Base-by-base conservation (phyloP, 2,888 invertebrate species). In the Calliopum simillimum region DNA sequence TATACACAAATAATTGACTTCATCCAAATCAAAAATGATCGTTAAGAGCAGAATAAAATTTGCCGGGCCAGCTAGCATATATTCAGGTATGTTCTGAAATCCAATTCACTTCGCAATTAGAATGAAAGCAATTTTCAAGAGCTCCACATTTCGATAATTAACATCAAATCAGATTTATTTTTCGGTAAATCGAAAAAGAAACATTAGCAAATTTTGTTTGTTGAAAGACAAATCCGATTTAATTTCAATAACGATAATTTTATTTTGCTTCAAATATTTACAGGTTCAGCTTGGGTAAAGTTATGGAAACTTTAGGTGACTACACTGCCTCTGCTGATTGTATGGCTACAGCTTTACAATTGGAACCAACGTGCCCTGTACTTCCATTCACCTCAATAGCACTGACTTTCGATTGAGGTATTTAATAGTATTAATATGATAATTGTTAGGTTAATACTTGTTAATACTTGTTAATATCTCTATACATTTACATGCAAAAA, bases 201-300 rank as follows among this genome's bases (percentile, higher is more conserved):
- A n/a, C n/a, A n/a, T n/a, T n/a, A n/a, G n/a, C n/a, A n/a, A n/a
- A n/a, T n/a, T n/a, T n/a, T n/a, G n/a, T n/a, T n/a, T n/a, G n/a
- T n/a, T n/a, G n/a, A n/a, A n/a, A n/a, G n/a, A n/a, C n/a, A n/a
- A 11, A 25, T 1, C 8, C 47, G 41, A 49, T 4, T 21, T 16
- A 25, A 16, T 53, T 25, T 51, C 41, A n/a, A n/a, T n/a, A n/a
- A n/a, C 46, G 19, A 6, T 58, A 61, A 13, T 46, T 12, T n/a
- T n/a, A n/a, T 16, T 41, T 47, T 6, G 12, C n/a, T 12, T 8
- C 4, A 59, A 14, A 61, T n/a, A 46, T n/a, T 80, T 82, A 16
- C 79, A 93, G 94, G 94, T 94, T 95, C 78, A 94, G 93, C 76
- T 90, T 98, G 78, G 97, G 98, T 72, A 93, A 94, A 80, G 96